Percentiles rank a stretch among this genome's conserved stretches.
Evolutionary conservation across 2,113 vertebrate genomes (phyloP).

Genomic region (Oreamnos americanus): DNA sequence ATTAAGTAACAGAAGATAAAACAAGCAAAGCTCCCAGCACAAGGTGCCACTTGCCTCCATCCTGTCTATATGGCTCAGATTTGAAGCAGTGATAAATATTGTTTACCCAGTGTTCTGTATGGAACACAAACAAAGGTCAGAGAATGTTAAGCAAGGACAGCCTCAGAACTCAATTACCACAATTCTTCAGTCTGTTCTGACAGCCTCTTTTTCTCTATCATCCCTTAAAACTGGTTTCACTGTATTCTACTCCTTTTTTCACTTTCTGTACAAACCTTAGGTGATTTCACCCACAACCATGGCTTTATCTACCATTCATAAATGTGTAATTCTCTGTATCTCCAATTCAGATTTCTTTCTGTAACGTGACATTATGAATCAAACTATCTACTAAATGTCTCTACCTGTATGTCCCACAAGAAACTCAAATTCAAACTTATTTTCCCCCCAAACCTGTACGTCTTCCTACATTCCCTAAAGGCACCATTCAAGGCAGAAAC

Average conservation of each 20-base stretch:
- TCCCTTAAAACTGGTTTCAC: not conserved
- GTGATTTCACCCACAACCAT: not conserved
- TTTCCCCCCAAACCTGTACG: not conserved
- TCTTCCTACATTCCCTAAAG: not conserved
- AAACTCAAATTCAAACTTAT: not conserved
- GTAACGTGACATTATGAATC: not conserved
- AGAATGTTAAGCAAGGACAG: not conserved
- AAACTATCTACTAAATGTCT: not conserved
- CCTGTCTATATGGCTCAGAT: not conserved
- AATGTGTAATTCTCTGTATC: not conserved
- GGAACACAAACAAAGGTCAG: constrained; percentile 2
- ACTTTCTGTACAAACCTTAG: not conserved
- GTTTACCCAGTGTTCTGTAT: not conserved
- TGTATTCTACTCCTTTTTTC: not conserved
- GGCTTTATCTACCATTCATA: not conserved
- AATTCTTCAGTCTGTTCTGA: not conserved
- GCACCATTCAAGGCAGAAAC: constrained; percentile 11
- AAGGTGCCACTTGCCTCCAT: not conserved
- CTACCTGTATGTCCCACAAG: not conserved
- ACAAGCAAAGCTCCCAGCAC: not conserved
- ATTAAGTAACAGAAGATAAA: constrained; percentile 8
- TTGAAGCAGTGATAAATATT: not conserved
- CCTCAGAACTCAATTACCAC: not conserved
- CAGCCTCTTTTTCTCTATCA: not conserved
- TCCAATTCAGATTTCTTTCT: not conserved